Evolutionary conservation across 2,113 vertebrate genomes (phyloP).

Genomic region (Pogonocichla stellata): DNA sequence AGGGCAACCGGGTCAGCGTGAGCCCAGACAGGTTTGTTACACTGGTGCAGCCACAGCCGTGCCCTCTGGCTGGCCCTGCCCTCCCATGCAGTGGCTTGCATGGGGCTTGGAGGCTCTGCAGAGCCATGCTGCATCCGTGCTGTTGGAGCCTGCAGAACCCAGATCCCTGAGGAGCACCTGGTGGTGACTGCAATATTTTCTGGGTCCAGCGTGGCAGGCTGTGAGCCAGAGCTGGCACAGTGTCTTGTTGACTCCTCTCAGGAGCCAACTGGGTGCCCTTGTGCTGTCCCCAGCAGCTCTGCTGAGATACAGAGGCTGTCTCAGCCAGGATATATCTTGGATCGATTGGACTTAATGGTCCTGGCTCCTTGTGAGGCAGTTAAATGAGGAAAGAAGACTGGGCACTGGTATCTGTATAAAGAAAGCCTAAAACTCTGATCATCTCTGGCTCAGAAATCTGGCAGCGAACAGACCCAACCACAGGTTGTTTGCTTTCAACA

Average conservation of each 20-base stretch:
- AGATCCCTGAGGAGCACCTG: not conserved
- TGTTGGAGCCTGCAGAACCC: not conserved
- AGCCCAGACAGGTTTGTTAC: not conserved
- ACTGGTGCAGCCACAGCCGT: accelerated
- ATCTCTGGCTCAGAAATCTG: not conserved
- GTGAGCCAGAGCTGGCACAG: not conserved
- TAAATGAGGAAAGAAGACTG: not conserved
- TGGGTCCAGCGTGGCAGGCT: not conserved
- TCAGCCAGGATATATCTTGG: not conserved
- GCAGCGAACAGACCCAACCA: not conserved
- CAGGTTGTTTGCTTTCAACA: not conserved
- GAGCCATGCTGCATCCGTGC: not conserved
- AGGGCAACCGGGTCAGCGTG: not conserved
- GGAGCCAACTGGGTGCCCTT: not conserved
- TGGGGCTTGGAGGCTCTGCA: not conserved
- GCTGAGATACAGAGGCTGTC: not conserved
- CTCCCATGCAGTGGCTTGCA: accelerated
- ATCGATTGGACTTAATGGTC: not conserved
- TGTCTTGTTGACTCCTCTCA: not conserved
- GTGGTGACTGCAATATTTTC: not conserved
- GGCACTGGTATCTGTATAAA: not conserved
- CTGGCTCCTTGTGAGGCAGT: not conserved
- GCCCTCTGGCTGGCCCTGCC: not conserved
- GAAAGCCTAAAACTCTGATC: not conserved
- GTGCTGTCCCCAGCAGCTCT: accelerated